Conservation (phyloP, 2,113 vertebrate species). For the Aegotheles bennettii region DNA sequence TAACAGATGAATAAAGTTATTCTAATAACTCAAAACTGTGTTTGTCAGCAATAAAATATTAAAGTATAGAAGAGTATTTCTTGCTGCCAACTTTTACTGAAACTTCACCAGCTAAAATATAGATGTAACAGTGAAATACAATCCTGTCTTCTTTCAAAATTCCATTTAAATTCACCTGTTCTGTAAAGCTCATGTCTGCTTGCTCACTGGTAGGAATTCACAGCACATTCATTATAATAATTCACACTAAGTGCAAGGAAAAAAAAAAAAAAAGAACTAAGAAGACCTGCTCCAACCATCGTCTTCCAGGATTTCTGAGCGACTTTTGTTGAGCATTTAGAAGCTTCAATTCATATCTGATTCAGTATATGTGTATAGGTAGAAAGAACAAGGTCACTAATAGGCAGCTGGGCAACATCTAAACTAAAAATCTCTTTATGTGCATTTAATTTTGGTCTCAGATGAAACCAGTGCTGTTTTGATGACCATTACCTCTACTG, state of each 20-base stretch:
- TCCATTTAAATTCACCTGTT: not conserved
- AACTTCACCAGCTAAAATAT: not conserved
- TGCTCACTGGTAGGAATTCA: not conserved
- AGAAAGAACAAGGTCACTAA: not conserved
- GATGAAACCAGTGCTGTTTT: not conserved
- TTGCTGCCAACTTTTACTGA: not conserved
- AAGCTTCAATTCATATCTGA: not conserved
- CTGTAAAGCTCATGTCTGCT: not conserved
- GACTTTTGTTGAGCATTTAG: not conserved
- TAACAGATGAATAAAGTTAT: not conserved
- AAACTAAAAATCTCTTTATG: not conserved
- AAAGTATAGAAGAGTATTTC: not conserved
- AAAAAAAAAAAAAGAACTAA: not conserved
- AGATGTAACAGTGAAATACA: not conserved
- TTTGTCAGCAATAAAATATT: not conserved
- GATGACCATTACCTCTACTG: not conserved
- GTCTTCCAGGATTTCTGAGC: not conserved
- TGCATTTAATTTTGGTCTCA: not conserved
- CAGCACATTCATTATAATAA: not conserved
- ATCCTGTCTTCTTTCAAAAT: not conserved
- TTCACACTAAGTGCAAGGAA: not conserved
- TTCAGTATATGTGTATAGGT: accelerated
- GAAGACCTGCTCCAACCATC: not conserved
- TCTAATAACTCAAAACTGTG: not conserved
- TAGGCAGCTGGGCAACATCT: not conserved